Percentiles rank a stretch among this genome's conserved stretches.
Conservation (phyloP, 2,797 vertebrate species). For the Nannoperca obscura region DNA sequence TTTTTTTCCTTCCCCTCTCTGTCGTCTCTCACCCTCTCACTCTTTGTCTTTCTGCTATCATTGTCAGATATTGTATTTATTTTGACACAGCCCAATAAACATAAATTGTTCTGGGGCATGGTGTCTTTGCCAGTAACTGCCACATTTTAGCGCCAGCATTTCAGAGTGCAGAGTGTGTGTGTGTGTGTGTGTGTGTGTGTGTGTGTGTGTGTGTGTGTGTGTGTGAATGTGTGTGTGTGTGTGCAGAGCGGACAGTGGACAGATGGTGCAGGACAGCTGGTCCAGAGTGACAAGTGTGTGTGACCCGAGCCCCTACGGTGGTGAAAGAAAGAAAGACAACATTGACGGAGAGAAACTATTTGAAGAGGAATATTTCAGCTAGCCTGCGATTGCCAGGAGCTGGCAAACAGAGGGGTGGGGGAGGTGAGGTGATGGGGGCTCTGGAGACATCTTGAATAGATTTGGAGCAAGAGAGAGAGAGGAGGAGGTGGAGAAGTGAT, state of each 20-base stretch:
- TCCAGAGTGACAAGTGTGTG: slow-evolving; percentile 86
- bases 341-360: slow-evolving; percentile 87
- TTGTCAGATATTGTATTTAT: slow-evolving; percentile 71
- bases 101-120: slow-evolving; percentile 58
- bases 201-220: slow-evolving; percentile 44
- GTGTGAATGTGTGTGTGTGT: slow-evolving; percentile 39
- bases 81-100: slow-evolving; percentile 75
- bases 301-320: slow-evolving; percentile 81
- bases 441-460: slow-evolving; percentile 79
- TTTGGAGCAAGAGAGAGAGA: slow-evolving; percentile 67
- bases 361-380: slow-evolving; percentile 88
- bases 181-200: slow-evolving; percentile 44
- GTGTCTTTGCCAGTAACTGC: slow-evolving; percentile 64
- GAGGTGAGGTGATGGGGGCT: slow-evolving; percentile 19
- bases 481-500: slow-evolving; percentile 63
- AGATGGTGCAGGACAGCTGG: slow-evolving; percentile 88
- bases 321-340: slow-evolving; percentile 89
- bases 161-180: too few relatives aligned
- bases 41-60: slow-evolving; percentile 50
- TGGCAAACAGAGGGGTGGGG: slow-evolving; percentile 74
- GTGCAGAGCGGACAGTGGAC: slow-evolving; percentile 76
- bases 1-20: slow-evolving; percentile 5
- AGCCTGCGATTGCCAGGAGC: slow-evolving; percentile 74
- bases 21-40: slow-evolving; percentile 15
- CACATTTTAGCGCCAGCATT: slow-evolving; percentile 56